phyloP scores from a whole-genome alignment of 2,113 vertebrate genomes.

The Aptenodytes forsteri region DNA sequence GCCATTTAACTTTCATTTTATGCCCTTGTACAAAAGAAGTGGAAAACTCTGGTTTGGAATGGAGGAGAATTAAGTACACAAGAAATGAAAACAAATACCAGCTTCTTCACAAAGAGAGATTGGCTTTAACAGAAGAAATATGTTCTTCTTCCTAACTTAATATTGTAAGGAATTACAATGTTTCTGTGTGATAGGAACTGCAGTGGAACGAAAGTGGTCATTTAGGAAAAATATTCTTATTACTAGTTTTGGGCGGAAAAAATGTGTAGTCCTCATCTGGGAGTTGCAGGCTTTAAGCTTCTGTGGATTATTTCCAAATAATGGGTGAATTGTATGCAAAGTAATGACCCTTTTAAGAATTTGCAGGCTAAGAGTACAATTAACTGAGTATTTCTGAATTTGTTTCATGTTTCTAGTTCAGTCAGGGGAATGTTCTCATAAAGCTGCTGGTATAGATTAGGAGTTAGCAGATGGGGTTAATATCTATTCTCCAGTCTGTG shows the following conservation, averaged over 20 bases:
- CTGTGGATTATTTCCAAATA: slow-evolving; percentile 1
- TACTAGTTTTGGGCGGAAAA: background rate
- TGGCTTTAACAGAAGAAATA: background rate
- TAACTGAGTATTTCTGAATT: background rate
- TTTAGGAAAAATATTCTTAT: slow-evolving; percentile 13
- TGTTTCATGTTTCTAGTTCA: background rate
- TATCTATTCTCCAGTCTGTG: background rate
- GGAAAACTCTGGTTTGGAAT: background rate
- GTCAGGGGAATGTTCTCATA: background rate
- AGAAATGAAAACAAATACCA: background rate
- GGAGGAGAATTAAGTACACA: background rate
- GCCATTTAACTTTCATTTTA: background rate
- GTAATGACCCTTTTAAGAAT: background rate
- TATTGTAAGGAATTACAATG: background rate
- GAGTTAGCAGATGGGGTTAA: background rate
- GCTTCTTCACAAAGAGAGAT: background rate
- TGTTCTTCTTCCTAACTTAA: background rate
- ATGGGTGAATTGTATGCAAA: background rate
- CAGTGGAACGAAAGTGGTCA: background rate
- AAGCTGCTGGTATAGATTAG: background rate
- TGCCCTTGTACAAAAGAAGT: background rate
- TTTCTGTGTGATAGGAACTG: background rate
- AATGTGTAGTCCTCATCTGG: background rate
- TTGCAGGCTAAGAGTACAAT: background rate
- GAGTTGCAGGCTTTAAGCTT: background rate